Evolutionary conservation across 2,888 invertebrate species (phyloP).

Genomic region (Pterostichus madidus): DNA sequence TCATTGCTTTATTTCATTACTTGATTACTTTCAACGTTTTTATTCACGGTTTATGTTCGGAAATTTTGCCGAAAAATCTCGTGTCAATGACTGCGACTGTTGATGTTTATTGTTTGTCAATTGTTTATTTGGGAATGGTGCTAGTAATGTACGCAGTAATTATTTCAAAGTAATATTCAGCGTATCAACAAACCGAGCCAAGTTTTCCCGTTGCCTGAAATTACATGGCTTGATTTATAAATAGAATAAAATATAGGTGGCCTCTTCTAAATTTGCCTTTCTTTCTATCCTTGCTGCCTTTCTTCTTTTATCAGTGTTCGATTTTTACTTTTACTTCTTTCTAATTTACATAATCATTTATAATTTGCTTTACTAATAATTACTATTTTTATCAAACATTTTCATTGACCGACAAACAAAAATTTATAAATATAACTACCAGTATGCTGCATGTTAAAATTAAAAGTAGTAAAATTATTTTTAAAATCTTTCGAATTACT

Average conservation of each 20-base stretch:
- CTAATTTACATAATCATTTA: conserved; percentile 4
- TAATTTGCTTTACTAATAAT: background rate
- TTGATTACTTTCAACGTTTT: background rate
- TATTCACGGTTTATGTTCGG: too few relatives aligned
- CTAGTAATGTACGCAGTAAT: conserved; percentile 38
- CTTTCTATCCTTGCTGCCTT: conserved; percentile 12
- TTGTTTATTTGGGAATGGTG: conserved; percentile 28
- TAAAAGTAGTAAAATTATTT: too few relatives aligned
- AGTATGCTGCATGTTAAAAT: too few relatives aligned
- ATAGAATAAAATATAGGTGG: conserved; percentile 64
- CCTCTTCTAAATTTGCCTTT: conserved; percentile 61
- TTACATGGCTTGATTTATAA: conserved; percentile 59
- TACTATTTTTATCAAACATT: background rate
- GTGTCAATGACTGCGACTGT: too few relatives aligned
- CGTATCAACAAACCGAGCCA: conserved; percentile 56
- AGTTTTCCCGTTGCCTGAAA: conserved; percentile 52
- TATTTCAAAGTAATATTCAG: conserved; percentile 52
- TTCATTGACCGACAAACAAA: background rate
- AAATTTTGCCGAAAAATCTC: background rate
- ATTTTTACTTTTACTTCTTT: conserved; percentile 4
- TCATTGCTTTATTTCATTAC: background rate
- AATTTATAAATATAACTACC: too few relatives aligned
- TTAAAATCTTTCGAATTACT: too few relatives aligned
- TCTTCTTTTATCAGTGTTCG: background rate
- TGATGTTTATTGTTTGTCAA: background rate